Percentiles rank a stretch among this genome's conserved stretches.
phyloP scores from a whole-genome alignment of 2,797 vertebrate genomes.

The Pempheris klunzingeri region DNA sequence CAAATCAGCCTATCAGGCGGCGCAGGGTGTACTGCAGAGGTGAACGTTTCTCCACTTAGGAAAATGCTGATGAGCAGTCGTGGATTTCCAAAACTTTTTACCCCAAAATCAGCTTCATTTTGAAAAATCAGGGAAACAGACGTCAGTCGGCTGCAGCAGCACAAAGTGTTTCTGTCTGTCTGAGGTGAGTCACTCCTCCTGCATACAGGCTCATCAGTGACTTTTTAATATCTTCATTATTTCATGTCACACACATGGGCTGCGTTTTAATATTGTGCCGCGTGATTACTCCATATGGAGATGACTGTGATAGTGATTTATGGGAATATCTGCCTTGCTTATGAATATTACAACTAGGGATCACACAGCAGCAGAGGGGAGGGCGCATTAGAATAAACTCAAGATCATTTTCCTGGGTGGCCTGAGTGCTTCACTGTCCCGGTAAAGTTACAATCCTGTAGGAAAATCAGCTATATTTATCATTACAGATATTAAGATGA shows the following conservation, averaged over 20 bases:
- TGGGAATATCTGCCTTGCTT: constrained; percentile 77
- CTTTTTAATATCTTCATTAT: background rate
- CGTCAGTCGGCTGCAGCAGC: constrained; percentile 17
- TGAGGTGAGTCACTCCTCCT: constrained; percentile 62
- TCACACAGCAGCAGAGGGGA: constrained; percentile 86
- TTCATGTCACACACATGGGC: background rate
- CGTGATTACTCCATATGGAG: background rate
- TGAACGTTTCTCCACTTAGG: constrained; percentile 82
- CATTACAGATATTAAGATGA: constrained; percentile 97
- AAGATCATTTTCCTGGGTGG: constrained; percentile 91
- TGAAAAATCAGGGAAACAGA: constrained; percentile 38
- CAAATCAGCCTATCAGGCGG: constrained; percentile 78
- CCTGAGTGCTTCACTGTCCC: constrained; percentile 77
- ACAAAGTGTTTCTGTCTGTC: constrained; percentile 8
- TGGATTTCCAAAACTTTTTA: constrained; percentile 73
- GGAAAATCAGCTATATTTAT: constrained; percentile 94
- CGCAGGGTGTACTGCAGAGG: constrained; percentile 71
- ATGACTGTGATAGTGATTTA: constrained; percentile 39
- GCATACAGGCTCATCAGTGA: background rate
- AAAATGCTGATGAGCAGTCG: constrained; percentile 81
- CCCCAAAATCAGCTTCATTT: constrained; percentile 26
- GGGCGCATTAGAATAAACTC: constrained; percentile 91
- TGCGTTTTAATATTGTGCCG: background rate
- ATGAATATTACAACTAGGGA: constrained; percentile 91
- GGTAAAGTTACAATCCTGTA: constrained; percentile 90